Conservation (phyloP, 2,797 vertebrate genomes). For the Brachymystax lenok region DNA sequence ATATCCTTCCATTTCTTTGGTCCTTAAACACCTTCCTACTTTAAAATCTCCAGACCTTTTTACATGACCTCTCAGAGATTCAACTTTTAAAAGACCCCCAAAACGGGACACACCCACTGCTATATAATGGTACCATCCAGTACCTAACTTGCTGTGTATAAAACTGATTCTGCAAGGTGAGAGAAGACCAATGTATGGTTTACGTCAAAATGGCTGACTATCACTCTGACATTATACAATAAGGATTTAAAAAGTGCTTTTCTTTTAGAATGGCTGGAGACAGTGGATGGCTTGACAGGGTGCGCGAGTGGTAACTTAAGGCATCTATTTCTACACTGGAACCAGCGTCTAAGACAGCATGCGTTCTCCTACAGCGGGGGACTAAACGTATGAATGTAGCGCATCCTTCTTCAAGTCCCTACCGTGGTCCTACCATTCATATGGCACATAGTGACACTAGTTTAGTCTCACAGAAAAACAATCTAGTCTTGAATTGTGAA, state of each 20-base stretch:
- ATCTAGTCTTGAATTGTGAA: constrained; percentile 77
- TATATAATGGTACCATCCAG: constrained; percentile 52
- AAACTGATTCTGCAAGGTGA: constrained; percentile 48
- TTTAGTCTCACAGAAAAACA: constrained; percentile 48
- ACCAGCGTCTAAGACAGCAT: constrained; percentile 37
- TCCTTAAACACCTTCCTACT: constrained; percentile 73
- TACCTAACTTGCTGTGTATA: constrained; percentile 61
- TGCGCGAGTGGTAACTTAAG: constrained; percentile 62
- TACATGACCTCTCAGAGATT: constrained; percentile 44
- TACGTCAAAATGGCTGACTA: constrained; percentile 50
- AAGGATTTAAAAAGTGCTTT: constrained; percentile 66
- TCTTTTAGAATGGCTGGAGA: constrained; percentile 47
- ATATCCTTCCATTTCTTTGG: constrained; percentile 88
- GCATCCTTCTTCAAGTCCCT: constrained; percentile 36
- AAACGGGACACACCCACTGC: constrained; percentile 36
- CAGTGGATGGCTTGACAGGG: constrained; percentile 29
- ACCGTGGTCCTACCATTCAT: constrained; percentile 45
- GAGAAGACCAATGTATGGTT: no score
- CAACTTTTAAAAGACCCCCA: constrained; percentile 60
- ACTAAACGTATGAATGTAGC: constrained; percentile 6
- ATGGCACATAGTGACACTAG: constrained; percentile 63
- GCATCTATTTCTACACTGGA: constrained; percentile 63
- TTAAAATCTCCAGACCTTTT: constrained; percentile 50
- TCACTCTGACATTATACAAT: constrained; percentile 43
- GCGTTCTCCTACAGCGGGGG: constrained; percentile 8